These are phyloP conservation scores for Gopherus flavomarginatus DNA, from an alignment of 2,113 vertebrate species.

Conservation along the genomic window DNA sequence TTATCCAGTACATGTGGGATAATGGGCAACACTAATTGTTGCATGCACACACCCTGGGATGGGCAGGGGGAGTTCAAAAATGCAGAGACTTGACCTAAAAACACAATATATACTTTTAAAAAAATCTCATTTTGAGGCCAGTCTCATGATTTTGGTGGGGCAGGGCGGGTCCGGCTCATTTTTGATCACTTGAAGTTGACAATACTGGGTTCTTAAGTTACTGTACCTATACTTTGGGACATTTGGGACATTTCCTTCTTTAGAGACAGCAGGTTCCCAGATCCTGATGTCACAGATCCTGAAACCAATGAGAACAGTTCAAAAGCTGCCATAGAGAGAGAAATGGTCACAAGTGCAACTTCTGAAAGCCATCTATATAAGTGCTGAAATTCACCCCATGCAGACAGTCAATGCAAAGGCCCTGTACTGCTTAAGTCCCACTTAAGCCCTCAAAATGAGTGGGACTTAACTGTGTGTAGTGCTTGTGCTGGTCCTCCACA, in stretches of 20 bases:
- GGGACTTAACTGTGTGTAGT: background rate
- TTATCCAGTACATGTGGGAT: too few relatives aligned
- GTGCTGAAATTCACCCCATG: background rate
- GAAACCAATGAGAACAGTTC: background rate
- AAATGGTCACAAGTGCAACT: background rate
- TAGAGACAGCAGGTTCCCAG: background rate
- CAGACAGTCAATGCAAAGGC: background rate
- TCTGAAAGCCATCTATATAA: background rate
- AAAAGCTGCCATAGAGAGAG: background rate
- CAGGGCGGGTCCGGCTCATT: too few relatives aligned
- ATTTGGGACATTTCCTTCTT: background rate
- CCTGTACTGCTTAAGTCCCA: background rate
- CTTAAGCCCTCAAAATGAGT: background rate
- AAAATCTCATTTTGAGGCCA: too few relatives aligned
- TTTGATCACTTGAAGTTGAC: too few relatives aligned
- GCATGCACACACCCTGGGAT: too few relatives aligned
- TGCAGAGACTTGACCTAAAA: too few relatives aligned
- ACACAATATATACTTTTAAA: too few relatives aligned
- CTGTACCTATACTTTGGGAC: background rate
- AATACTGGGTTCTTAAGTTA: background rate
- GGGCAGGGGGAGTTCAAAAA: too few relatives aligned
- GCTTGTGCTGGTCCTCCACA: background rate
- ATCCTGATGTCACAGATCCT: background rate
- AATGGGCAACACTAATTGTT: too few relatives aligned
- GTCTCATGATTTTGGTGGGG: too few relatives aligned